Evolutionary conservation across 2,888 invertebrate genomes (phyloP), one percentile per base, ranked within the genome.

Genomic region (Tenthredo amoena): DNA sequence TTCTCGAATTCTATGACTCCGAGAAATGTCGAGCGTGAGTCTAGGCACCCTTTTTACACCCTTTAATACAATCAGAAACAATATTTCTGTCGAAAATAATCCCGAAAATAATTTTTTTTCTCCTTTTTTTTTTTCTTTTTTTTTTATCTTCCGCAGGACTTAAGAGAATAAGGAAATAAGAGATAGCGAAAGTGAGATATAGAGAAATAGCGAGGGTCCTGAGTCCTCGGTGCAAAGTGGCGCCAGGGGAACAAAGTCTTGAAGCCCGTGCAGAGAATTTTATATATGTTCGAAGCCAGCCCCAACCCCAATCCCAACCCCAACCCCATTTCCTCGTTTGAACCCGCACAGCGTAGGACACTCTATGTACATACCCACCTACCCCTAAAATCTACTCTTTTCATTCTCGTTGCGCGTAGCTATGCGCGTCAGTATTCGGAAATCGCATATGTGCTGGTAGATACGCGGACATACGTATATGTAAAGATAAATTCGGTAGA

Each of bases 211-310:
- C 18, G 40, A 37, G 40, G 37, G 40, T 18, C 31, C 77, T 77
- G 86, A 89, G 72, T 86, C 85, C 86, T 89, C 77, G 85, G 84
- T 81, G 87, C 86, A 86, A 89, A 89, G 88, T 87, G 86, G 86
- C 86, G 77, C 62, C 86, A 55, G 26, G 88, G 87, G 87, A 89
- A 82, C 74, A 68, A 84, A 86, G 82, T 37, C 81, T 85, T 76
- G 50, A 68, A 34, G 84, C 68, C 82, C 89, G 89, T 89, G 89
- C 85, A 7, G 58, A 86, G 89, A 89, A 89, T 89, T 89, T 85
- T 83, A 68, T 85, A 86, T 87, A 40, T 55, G 15, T 68, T 34
- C 34, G 34, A 34, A 68, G 10, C 15, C 68, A 34, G 4, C 26
- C 26, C 26, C 26, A 26, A 26, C 26, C 26, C 26, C 26, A 26